Evolutionary conservation across 2,888 invertebrate genomes (phyloP).

Genomic region (Chymomyza procnemis): DNA sequence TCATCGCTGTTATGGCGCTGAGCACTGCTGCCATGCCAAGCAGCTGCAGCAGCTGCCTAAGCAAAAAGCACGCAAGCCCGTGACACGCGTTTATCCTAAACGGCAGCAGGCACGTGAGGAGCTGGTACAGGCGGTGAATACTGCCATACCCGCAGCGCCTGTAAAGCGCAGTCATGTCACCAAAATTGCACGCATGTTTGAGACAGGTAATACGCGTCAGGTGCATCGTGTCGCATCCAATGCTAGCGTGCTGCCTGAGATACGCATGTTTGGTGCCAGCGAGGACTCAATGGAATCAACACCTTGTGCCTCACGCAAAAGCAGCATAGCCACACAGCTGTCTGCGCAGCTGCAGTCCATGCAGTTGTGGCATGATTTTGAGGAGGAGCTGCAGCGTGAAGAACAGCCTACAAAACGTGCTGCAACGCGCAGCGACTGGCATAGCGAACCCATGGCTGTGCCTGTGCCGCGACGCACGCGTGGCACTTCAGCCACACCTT

Average conservation of each 20-base stretch:
- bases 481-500: constrained; percentile 70
- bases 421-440: constrained; percentile 41
- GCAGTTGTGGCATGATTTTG: constrained; percentile 66
- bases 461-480: constrained; percentile 47
- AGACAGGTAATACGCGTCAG: constrained; percentile 68
- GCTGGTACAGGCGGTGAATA: not conserved
- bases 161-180: constrained; percentile 72
- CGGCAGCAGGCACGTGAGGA: constrained; percentile 49
- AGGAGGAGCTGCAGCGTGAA: constrained; percentile 42
- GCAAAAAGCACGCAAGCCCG: constrained; percentile 72
- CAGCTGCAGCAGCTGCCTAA: constrained; percentile 49
- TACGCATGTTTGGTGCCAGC: constrained; percentile 47
- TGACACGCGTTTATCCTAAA: constrained; percentile 74
- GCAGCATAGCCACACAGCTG: constrained; percentile 53
- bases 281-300: constrained; percentile 48
- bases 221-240: constrained; percentile 70
- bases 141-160: constrained; percentile 23
- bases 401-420: constrained; percentile 8
- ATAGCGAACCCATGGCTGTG: constrained; percentile 42
- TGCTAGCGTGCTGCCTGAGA: constrained; percentile 51
- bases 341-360: constrained; percentile 63
- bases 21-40: constrained; percentile 72
- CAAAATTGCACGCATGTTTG: constrained; percentile 77
- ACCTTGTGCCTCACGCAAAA: constrained; percentile 47
- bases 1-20: constrained; percentile 76